Evolutionary conservation across 2,888 invertebrate species (phyloP), one percentile per base, ranked within the genome.

Genomic region (Tetragnatha montana): DNA sequence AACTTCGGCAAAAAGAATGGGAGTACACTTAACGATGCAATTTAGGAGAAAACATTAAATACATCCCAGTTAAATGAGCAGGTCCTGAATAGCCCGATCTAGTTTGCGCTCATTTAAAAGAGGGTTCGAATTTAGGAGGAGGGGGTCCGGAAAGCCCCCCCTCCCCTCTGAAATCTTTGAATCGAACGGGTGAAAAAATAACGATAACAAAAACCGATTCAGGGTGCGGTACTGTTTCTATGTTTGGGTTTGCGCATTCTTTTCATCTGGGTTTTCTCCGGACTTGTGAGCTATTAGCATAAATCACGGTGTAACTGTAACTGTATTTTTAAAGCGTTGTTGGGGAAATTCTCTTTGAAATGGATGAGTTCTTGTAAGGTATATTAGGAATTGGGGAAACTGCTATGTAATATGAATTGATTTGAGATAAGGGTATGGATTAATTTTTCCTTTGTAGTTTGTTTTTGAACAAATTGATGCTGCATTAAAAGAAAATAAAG

Each of bases 11-110:
- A 80, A 86, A 86, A 80, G 22, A 73, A 86, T 60, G 78, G 84
- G 22, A 80, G 47, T 21, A 14, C n/a, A 80, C 51, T 86, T 86
- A 86, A 86, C 80, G 86, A 86, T 74, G 79, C 68, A 86, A 86
- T 86, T 86, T 86, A 68, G 68, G 49, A 47, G 87, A 87, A 80
- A 81, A 75, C 81, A 81, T 87, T 87, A 87, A 81, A 87, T 81
- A 84, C 70, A 76, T 76, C 70, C 51, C 69, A 35, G 75, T 76
- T 68, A 76, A 84, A 76, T 19, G 68, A 75, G 75, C 51, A 60
- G 12, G 8, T n/a, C n/a, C n/a, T 35, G 76, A 84, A 49, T 17
- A 71, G 49, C 68, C n/a, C 73, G 51, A 71, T 19, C 71, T 79
- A 78, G 79, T 85, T 85, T 79, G 50, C 21, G 81, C 74, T 81